Conservation (phyloP, 2,888 invertebrate genomes). For the Luperina nickerlii region DNA sequence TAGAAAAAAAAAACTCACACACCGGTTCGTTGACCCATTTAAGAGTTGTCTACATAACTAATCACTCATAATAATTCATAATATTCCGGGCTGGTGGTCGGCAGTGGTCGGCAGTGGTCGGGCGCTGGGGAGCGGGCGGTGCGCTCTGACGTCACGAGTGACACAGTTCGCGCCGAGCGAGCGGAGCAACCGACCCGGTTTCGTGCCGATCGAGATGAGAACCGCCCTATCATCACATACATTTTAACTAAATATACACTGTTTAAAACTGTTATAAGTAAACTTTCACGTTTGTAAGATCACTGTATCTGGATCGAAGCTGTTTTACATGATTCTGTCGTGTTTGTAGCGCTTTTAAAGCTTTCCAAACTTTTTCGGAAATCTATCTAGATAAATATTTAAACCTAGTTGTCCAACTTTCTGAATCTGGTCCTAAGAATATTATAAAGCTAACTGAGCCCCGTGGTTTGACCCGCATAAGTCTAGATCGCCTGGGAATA, state of each 20-base stretch:
- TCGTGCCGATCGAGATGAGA: slow-evolving; percentile 64
- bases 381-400: background rate
- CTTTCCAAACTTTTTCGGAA: background rate
- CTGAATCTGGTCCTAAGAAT: background rate
- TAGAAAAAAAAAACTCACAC: slow-evolving; percentile 45
- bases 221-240: slow-evolving; percentile 66
- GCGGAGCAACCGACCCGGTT: slow-evolving; percentile 74
- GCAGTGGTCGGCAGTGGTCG: slow-evolving; percentile 26
- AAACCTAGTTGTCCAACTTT: background rate
- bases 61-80: slow-evolving; percentile 68
- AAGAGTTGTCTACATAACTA: slow-evolving; percentile 62
- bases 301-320: slow-evolving; percentile 27
- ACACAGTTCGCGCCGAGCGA: slow-evolving; percentile 73
- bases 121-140: slow-evolving; percentile 44
- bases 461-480: background rate
- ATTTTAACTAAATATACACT: slow-evolving; percentile 67
- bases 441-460: background rate
- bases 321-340: slow-evolving; percentile 5
- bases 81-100: slow-evolving; percentile 50
- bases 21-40: slow-evolving; percentile 67
- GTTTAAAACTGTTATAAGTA: slow-evolving; percentile 61
- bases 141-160: slow-evolving; percentile 77
- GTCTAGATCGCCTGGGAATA: background rate
- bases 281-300: slow-evolving; percentile 46
- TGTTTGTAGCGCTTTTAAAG: background rate